Percentiles rank a stretch among this genome's conserved stretches.
Evolutionary conservation across 2,797 vertebrate species (phyloP).

Genomic region (Anguilla megastoma): DNA sequence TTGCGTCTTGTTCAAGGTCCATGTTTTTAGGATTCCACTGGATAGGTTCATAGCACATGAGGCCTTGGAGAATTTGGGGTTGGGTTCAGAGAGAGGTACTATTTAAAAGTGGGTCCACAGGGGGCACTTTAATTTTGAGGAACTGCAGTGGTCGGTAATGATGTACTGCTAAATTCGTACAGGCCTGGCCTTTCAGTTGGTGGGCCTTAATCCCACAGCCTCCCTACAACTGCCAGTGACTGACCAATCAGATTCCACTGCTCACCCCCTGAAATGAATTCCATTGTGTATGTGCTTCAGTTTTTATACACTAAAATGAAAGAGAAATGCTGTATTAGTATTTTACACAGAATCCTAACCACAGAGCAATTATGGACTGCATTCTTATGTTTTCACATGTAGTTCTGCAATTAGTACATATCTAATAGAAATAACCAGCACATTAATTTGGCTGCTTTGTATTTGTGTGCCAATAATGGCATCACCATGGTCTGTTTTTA

Average conservation of each 20-base stretch:
- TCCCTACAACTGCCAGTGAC: background rate
- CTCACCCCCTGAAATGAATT: background rate
- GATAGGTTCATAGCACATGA: background rate
- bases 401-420: background rate
- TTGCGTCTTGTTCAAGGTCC: background rate
- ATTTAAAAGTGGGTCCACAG: constrained; percentile 1
- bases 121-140: background rate
- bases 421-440: background rate
- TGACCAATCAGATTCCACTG: background rate
- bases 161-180: background rate
- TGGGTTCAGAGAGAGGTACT: background rate
- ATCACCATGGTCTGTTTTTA: constrained; percentile 36
- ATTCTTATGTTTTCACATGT: background rate
- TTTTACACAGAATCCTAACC: background rate
- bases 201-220: background rate
- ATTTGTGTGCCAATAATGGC: constrained; percentile 36
- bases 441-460: background rate
- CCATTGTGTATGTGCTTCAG: background rate
- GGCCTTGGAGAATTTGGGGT: background rate
- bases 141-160: background rate
- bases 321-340: background rate
- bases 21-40: background rate
- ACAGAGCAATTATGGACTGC: background rate
- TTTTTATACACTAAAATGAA: background rate
- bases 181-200: background rate